phyloP scores from a whole-genome alignment of 2,888 invertebrate species.

The Abrostola tripartita region DNA sequence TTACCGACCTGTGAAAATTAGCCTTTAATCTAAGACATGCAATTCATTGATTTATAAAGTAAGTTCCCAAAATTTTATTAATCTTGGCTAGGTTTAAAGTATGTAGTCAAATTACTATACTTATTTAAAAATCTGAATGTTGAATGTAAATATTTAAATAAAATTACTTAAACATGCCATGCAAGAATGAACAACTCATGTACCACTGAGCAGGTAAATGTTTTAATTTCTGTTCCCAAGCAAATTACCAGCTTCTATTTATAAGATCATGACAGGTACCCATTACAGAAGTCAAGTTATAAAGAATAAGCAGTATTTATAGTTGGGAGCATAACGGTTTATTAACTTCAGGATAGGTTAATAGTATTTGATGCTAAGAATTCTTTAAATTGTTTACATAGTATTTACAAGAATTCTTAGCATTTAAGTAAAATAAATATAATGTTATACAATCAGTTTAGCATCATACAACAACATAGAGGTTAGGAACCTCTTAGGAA shows the following conservation, averaged over 20 bases:
- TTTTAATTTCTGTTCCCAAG: too few species aligned
- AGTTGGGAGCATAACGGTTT: slow-evolving; percentile 4
- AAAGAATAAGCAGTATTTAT: neutral
- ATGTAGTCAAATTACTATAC: slow-evolving; percentile 27
- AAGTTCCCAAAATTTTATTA: slow-evolving; percentile 7
- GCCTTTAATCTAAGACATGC: too few species aligned
- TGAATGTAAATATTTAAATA: slow-evolving; percentile 38
- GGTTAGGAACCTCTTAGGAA: slow-evolving; percentile 13
- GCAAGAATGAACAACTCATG: slow-evolving; percentile 6
- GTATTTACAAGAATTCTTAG: slow-evolving; percentile 11
- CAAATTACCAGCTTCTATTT: too few species aligned
- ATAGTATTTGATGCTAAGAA: too few species aligned
- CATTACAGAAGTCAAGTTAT: neutral
- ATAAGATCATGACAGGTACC: neutral
- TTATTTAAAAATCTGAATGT: slow-evolving; percentile 36
- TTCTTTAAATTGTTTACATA: too few species aligned
- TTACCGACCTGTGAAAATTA: too few species aligned
- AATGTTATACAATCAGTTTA: slow-evolving; percentile 8
- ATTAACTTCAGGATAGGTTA: slow-evolving; percentile 19
- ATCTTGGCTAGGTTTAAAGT: slow-evolving; percentile 25
- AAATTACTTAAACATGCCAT: slow-evolving; percentile 11
- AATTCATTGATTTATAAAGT: slow-evolving; percentile 20
- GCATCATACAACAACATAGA: slow-evolving; percentile 19
- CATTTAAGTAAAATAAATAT: slow-evolving; percentile 24
- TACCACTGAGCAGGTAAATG: slow-evolving; percentile 9